Conservation (phyloP, 1,140 invertebrate species). For the Aphelenchoides besseyi region DNA sequence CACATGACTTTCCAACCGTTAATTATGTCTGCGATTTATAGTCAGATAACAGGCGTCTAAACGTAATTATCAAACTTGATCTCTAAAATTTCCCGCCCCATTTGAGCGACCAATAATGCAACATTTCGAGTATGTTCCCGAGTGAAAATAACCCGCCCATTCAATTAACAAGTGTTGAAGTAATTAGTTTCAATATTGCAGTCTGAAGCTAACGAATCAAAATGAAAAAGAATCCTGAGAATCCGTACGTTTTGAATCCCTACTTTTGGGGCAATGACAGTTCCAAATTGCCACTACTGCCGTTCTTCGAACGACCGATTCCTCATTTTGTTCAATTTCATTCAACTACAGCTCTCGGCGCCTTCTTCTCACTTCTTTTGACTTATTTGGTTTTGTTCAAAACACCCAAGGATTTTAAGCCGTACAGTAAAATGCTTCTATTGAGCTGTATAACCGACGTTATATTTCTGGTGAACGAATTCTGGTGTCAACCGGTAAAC, state of each 20-base stretch:
- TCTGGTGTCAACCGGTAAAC: background rate
- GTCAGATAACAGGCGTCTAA: no score
- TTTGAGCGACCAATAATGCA: no score
- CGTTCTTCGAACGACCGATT: conserved; percentile 1
- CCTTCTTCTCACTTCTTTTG: background rate
- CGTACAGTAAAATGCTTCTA: background rate
- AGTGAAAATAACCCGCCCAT: no score
- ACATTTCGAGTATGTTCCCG: no score
- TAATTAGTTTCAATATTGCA: no score
- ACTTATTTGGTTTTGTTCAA: conserved; percentile 3
- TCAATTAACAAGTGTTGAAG: no score
- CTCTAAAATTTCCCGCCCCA: no score
- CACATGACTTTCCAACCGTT: no score
- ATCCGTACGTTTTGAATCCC: conserved; percentile 5
- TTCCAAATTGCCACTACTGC: background rate
- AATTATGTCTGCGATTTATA: no score
- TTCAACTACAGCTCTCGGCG: background rate
- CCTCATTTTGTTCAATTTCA: background rate
- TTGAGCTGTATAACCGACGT: background rate
- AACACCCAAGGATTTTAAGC: conserved; percentile 4
- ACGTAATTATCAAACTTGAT: no score
- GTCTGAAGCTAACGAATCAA: background rate
- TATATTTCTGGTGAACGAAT: background rate
- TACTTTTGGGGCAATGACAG: background rate
- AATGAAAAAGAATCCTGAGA: background rate